These are phyloP conservation scores for Crenuchus spilurus DNA, from an alignment of 2,797 vertebrate species.

Conservation along the genomic window DNA sequence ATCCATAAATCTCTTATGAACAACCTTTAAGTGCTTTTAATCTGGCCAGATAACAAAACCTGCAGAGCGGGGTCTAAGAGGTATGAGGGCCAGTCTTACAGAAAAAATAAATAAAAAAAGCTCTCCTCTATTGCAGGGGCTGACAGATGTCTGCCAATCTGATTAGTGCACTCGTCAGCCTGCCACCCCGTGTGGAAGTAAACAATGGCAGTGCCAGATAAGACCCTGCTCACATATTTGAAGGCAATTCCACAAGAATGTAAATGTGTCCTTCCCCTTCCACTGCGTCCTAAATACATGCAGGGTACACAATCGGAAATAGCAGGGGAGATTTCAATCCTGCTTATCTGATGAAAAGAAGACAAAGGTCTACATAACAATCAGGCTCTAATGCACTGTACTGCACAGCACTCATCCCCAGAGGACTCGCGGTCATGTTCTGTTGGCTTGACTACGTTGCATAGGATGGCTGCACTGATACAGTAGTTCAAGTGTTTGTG, in stretches of 20 bases:
- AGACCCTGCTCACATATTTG: constrained; percentile 27
- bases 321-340: constrained; percentile 51
- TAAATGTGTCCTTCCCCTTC: constrained; percentile 48
- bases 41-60: neutral
- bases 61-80: constrained; percentile 16
- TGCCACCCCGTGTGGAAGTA: constrained; percentile 52
- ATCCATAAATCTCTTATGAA: neutral
- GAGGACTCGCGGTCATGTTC: constrained; percentile 33
- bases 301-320: constrained; percentile 36
- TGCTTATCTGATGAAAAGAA: constrained; percentile 51
- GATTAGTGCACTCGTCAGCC: constrained; percentile 57
- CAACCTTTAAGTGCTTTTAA: neutral
- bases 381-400: constrained; percentile 47
- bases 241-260: constrained; percentile 50
- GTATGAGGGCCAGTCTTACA: constrained; percentile 27
- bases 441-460: constrained; percentile 14
- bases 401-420: constrained; percentile 31
- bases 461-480: constrained; percentile 22
- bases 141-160: constrained; percentile 52
- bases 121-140: constrained; percentile 32
- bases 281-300: constrained; percentile 38
- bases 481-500: constrained; percentile 44
- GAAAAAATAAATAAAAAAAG: constrained; percentile 20
- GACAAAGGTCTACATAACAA: constrained; percentile 55
- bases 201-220: constrained; percentile 57